Evolutionary conservation across 1,140 invertebrate genomes (phyloP).

Genomic region (Microplitis mediator): DNA sequence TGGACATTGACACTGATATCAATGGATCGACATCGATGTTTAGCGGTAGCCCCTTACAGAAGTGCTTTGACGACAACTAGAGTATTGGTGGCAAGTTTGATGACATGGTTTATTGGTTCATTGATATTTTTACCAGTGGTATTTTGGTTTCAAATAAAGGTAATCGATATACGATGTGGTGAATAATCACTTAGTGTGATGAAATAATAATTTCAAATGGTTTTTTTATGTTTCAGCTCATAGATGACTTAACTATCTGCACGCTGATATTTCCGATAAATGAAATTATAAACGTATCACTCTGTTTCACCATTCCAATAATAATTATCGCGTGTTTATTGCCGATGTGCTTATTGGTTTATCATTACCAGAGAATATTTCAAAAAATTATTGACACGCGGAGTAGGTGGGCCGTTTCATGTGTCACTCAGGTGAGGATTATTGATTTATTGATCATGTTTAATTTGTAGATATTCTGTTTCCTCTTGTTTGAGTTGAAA

Average conservation of each 20-base stretch:
- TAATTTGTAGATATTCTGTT: not conserved
- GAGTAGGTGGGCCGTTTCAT: constrained; percentile 61
- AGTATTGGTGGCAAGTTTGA: constrained; percentile 54
- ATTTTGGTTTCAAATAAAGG: constrained; percentile 62
- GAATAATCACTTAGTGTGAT: not conserved
- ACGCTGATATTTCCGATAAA: constrained; percentile 65
- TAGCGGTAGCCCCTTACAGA: constrained; percentile 65
- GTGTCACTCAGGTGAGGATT: constrained; percentile 54
- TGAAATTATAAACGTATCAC: constrained; percentile 59
- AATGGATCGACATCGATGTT: constrained; percentile 66
- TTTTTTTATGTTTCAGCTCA: constrained; percentile 34
- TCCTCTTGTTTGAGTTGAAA: too few species aligned
- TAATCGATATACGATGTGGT: constrained; percentile 10
- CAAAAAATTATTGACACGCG: constrained; percentile 64
- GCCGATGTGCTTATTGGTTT: constrained; percentile 65
- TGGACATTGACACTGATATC: constrained; percentile 69
- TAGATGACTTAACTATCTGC: constrained; percentile 55
- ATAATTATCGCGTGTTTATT: constrained; percentile 63
- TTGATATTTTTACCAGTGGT: constrained; percentile 63
- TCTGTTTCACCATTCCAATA: constrained; percentile 64
- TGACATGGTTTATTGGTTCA: constrained; percentile 62
- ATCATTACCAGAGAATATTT: constrained; percentile 67
- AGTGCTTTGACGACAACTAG: constrained; percentile 60
- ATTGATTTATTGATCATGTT: not conserved
- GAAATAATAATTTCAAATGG: not conserved